A percentile compares a stretch with the other conserved stretches of the same genome.
phyloP scores from a whole-genome alignment of 2,113 vertebrate species.

The Stercorarius parasiticus region DNA sequence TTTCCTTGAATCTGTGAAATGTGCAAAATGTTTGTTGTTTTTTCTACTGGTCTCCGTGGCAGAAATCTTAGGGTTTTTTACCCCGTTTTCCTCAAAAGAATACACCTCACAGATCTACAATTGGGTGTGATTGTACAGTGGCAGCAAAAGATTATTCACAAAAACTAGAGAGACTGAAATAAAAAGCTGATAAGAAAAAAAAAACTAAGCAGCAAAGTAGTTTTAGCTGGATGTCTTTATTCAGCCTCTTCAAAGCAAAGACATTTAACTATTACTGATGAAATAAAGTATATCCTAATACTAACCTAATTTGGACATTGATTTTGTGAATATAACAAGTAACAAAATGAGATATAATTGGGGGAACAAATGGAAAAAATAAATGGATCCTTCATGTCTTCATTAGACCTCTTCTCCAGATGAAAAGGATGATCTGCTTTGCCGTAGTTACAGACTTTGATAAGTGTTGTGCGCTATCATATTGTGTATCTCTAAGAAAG shows the following conservation, averaged over 20 bases:
- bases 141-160: background rate
- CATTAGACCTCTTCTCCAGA: background rate
- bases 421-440: background rate
- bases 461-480: background rate
- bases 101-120: background rate
- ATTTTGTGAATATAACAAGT: background rate
- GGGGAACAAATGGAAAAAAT: background rate
- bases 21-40: background rate
- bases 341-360: background rate
- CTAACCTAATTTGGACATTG: background rate
- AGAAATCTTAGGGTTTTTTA: background rate
- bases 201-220: background rate
- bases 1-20: background rate
- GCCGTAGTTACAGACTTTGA: background rate
- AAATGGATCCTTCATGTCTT: background rate
- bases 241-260: background rate
- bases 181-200: background rate
- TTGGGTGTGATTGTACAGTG: background rate
- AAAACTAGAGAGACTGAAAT: background rate
- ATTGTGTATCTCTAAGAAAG: background rate
- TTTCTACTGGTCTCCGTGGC: background rate
- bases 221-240: background rate
- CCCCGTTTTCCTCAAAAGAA: background rate
- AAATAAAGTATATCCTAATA: background rate
- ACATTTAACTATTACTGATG: background rate